A percentile compares a stretch with the other conserved stretches of the same genome.
phyloP scores from a whole-genome alignment of 2,797 vertebrate genomes.

The Danio tinwini region DNA sequence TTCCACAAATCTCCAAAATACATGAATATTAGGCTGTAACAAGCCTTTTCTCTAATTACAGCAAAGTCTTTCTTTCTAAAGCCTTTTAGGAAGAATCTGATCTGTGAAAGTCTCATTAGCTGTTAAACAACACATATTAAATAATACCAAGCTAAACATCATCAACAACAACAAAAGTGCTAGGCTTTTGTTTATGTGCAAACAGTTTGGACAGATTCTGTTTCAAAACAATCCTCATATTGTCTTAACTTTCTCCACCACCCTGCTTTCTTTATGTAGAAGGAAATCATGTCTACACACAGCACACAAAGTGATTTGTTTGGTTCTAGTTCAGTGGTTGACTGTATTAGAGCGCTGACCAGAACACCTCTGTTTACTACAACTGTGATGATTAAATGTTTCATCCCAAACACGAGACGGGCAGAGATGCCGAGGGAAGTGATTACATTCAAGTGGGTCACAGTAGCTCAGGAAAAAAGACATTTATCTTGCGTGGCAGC shows the following conservation, averaged over 20 bases:
- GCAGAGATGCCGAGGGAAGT: slow-evolving; percentile 33
- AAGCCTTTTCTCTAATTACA: too few species aligned
- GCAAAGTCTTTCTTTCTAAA: background rate
- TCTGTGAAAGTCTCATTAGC: background rate
- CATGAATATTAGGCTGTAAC: too few species aligned
- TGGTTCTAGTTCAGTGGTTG: slow-evolving; percentile 16
- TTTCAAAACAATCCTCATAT: background rate
- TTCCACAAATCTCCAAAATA: too few species aligned
- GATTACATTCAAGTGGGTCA: slow-evolving; percentile 56
- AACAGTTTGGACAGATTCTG: too few species aligned
- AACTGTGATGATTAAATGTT: slow-evolving; percentile 48
- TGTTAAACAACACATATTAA: background rate
- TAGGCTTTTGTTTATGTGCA: too few species aligned
- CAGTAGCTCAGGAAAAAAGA: slow-evolving; percentile 36
- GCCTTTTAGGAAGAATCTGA: background rate
- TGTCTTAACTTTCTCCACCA: background rate
- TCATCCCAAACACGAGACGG: slow-evolving; percentile 40
- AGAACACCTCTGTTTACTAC: slow-evolving; percentile 32
- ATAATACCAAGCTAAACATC: background rate
- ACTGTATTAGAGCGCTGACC: slow-evolving; percentile 26
- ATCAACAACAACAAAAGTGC: too few species aligned
- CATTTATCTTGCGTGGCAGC: slow-evolving; percentile 51
- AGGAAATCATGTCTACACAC: background rate
- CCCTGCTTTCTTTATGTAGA: background rate
- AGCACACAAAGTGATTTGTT: background rate